Base-by-base conservation (phyloP, 1,140 invertebrate species). In the Centruroides vittatus region DNA sequence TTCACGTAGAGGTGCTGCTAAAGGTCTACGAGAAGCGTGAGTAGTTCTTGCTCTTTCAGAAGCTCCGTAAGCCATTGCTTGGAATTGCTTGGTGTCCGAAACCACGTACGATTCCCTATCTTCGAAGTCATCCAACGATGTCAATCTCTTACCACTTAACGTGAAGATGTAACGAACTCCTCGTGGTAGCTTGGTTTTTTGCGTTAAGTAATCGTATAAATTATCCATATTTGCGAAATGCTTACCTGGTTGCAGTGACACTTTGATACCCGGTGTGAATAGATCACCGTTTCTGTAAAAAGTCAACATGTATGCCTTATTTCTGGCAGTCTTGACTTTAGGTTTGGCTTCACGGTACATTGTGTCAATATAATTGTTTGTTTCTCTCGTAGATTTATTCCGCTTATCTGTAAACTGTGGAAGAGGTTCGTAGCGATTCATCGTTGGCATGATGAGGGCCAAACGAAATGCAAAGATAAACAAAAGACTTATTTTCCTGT, bases 211-310 rank as follows among this genome's bases (percentile, higher is more conserved):
- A 67, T 91, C 88, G 65, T 91, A 78, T 5, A 97, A 78, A 6
- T 84, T 84, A 68, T 94, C 90, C 75, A 95, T 74, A 9, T 84
- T 87, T n/a, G 82, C 82, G 65, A 94, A 86, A 71, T 93, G 89
- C 61, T 88, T 79, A 2, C 88, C 86, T 4, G 88, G 86, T 66
- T 88, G 88, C 70, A 95, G 92, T 50, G 89, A 83, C 69, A 90
- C 86, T 72, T 91, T 88, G 23, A 92, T 80, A 0, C 90, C 89
- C 50, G 88, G 88, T 73, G 86, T 90, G 71, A 92, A 90, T 0
- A 86, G 86, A 73, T 95, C 91, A 5, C 92, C 92, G 81, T 95
- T 97, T 70, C 87, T 84, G 74, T 88, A 96, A 74, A 96, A 94
- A 1, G 86, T 85, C 48, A 95, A 86, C 35, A 89, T 76, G 57